Evolutionary conservation across 1,140 invertebrate genomes (phyloP).

Genomic region (Drosophila rhopaloa): DNA sequence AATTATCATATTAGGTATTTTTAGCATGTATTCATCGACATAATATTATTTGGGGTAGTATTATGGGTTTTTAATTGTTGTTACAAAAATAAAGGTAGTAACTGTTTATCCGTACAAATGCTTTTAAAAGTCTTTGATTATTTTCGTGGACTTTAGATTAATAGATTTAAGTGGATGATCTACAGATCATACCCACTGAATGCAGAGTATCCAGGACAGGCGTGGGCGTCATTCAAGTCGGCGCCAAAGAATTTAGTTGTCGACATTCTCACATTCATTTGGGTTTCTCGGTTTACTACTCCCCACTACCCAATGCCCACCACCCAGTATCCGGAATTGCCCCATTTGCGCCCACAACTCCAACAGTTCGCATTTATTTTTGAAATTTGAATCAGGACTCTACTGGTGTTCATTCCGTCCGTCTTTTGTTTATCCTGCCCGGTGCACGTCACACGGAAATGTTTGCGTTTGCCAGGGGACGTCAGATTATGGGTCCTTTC

Average conservation of each 20-base stretch:
- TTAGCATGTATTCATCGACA: no score
- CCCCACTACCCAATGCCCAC: neutral
- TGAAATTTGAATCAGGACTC: slow-evolving; percentile 70
- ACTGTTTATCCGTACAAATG: no score
- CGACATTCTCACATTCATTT: slow-evolving; percentile 54
- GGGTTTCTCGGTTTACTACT: slow-evolving; percentile 14
- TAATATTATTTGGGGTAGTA: no score
- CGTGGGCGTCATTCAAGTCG: slow-evolving; percentile 11
- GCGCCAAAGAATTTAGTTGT: slow-evolving; percentile 40
- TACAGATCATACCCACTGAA: neutral
- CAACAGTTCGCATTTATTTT: slow-evolving; percentile 49
- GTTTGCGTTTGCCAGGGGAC: slow-evolving; percentile 38
- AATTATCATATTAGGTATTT: no score
- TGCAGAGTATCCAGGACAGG: slow-evolving; percentile 21
- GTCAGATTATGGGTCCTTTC: slow-evolving; percentile 56
- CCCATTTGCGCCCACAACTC: slow-evolving; percentile 33
- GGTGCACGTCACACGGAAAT: slow-evolving; percentile 58
- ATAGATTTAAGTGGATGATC: no score
- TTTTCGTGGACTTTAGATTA: no score
- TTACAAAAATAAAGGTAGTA: no score
- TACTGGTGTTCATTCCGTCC: slow-evolving; percentile 33
- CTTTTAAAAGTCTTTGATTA: no score
- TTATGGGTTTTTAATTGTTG: no score
- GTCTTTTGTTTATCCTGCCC: slow-evolving; percentile 37
- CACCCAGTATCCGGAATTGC: neutral